Percentiles rank a stretch among this genome's conserved stretches.
phyloP scores from a whole-genome alignment of 2,888 invertebrate species.

The Ophraella communa region DNA sequence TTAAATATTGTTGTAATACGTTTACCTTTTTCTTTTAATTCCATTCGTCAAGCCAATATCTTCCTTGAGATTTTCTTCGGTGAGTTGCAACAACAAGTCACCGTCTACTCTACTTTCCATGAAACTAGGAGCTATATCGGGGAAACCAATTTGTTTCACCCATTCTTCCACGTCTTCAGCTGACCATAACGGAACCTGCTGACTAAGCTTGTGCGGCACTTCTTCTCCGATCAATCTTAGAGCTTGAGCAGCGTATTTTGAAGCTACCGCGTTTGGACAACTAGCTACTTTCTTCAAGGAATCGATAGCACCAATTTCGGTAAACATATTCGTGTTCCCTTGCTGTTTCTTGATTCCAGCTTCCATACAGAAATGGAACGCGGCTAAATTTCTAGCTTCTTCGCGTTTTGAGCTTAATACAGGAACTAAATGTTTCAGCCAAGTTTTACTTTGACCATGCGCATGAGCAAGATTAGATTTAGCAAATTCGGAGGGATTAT shows the following conservation, averaged over 20 bases:
- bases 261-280: slow-evolving; percentile 96
- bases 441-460: slow-evolving; percentile 94
- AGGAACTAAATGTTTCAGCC: slow-evolving; percentile 91
- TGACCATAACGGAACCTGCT: slow-evolving; percentile 98
- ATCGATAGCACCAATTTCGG: slow-evolving; percentile 94
- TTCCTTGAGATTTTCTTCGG: slow-evolving; percentile 88
- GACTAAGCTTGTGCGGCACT: slow-evolving; percentile 96
- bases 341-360: slow-evolving; percentile 96
- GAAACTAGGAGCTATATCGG: slow-evolving; percentile 83
- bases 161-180: slow-evolving; percentile 96
- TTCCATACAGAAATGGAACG: slow-evolving; percentile 99
- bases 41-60: slow-evolving; percentile 95
- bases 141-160: slow-evolving; percentile 97
- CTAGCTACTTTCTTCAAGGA: slow-evolving; percentile 95
- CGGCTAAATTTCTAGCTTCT: slow-evolving; percentile 94
- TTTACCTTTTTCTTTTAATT: slow-evolving; percentile 86
- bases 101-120: slow-evolving; percentile 94
- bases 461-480: slow-evolving; percentile 90
- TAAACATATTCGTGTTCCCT: slow-evolving; percentile 88
- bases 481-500: slow-evolving; percentile 95
- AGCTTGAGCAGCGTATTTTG: slow-evolving; percentile 95
- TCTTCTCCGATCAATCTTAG: slow-evolving; percentile 92
- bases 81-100: slow-evolving; percentile 89
- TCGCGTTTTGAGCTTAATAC: slow-evolving; percentile 93
- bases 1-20: too few species aligned